Evolutionary conservation across 2,888 invertebrate species (phyloP).

Genomic region (Buathra laborator): DNA sequence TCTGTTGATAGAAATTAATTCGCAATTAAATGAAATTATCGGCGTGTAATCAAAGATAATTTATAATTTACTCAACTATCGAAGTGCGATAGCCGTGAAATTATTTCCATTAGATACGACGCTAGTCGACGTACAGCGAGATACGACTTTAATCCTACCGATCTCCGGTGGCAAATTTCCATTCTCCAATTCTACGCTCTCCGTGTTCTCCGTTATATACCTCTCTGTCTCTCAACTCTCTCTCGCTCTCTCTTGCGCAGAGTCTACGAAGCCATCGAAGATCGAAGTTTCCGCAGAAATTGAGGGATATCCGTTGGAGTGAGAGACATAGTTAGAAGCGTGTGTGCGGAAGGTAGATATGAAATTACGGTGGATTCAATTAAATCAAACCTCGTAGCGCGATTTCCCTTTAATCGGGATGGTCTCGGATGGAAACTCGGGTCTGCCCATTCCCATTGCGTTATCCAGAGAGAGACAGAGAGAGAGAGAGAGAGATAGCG

Average conservation of each 20-base stretch:
- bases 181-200: constrained; percentile 65
- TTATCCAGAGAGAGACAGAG: constrained; percentile 35
- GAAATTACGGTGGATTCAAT: constrained; percentile 84
- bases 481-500: background rate
- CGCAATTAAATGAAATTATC: background rate
- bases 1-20: background rate
- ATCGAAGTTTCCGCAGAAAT: constrained; percentile 75
- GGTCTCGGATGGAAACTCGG: constrained; percentile 50
- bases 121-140: constrained; percentile 6
- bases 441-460: constrained; percentile 26
- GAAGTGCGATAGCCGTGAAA: constrained; percentile 64
- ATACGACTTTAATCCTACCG: constrained; percentile 40
- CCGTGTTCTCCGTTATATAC: constrained; percentile 39
- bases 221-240: no score
- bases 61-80: background rate
- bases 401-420: constrained; percentile 80
- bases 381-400: constrained; percentile 82
- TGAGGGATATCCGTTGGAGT: constrained; percentile 51
- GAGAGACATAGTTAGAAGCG: constrained; percentile 69
- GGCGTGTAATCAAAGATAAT: background rate
- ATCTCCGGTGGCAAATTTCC: constrained; percentile 58
- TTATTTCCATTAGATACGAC: constrained; percentile 6
- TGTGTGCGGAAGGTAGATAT: constrained; percentile 84
- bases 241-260: constrained; percentile 55
- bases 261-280: constrained; percentile 71